Evolutionary conservation across 1,140 invertebrate species (phyloP), one percentile per base, ranked within the genome.

Genomic region (Trypoxylus dichotomus): DNA sequence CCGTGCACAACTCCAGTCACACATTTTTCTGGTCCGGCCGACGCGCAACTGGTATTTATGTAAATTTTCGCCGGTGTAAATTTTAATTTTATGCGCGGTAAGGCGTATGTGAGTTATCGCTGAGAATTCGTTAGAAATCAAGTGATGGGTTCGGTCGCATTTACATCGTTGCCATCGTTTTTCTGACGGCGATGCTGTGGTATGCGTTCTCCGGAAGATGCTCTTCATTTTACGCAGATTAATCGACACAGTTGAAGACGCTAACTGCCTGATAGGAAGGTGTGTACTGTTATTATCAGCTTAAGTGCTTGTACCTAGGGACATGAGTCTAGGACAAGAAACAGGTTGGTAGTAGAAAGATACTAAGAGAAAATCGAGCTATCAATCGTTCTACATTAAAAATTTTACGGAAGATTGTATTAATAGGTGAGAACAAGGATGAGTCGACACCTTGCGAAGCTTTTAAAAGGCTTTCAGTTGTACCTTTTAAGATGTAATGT

Each of bases 51-150:
- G 47, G 47, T 54, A 54, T 54, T 54, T 54, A 54, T 54, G 47
- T 54, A 54, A 54, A 54, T 54, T 54, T 54, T n/a, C 47, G 47
- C 47, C 5, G n/a, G 47, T 54, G 19, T 54, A 54, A 54, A 54
- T 54, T 54, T 54, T 54, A 54, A 54, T 54, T 54, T 43, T 19
- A 54, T 54, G 47, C 47, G 47, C 19, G 7, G 47, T 15, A 54
- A n/a, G 15, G 47, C 15, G 15, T 19, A 19, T 19, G 47, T 54
- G 47, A 54, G 47, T 54, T 54, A 54, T 54, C 47, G 47, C 15
- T 19, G 47, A 54, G 47, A 54, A 54, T 54, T 54, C 47, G 47
- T 54, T 54, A 54, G 47, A 54, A 54, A 54, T 54, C 47, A 54
- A 54, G 15, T 6, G 47, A 54, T 37, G 32, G 32, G 47, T 15